Conservation (phyloP, 1,140 invertebrate genomes). For the Vanessa tameamea region DNA sequence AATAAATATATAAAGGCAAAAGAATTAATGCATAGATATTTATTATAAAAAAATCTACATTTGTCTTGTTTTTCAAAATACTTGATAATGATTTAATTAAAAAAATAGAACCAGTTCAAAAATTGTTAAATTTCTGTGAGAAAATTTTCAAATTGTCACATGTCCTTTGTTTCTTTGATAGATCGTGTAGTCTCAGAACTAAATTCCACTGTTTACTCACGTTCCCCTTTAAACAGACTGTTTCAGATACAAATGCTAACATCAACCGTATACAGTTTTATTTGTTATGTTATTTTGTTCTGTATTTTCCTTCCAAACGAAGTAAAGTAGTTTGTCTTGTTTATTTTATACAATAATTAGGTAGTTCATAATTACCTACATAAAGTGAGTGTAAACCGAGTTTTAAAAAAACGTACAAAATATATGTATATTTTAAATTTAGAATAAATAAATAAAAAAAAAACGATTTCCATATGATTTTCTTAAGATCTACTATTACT, state of each 20-base stretch:
- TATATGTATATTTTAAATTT: too few relatives aligned
- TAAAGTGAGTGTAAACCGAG: too few relatives aligned
- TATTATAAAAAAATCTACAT: too few relatives aligned
- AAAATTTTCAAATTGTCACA: slow-evolving; percentile 28
- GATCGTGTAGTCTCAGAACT: slow-evolving; percentile 15
- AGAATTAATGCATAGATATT: too few relatives aligned
- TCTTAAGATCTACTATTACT: too few relatives aligned
- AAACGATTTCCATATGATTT: too few relatives aligned
- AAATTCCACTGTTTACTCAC: slow-evolving; percentile 30
- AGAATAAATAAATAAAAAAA: too few relatives aligned
- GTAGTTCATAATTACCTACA: too few relatives aligned
- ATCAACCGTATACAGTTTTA: background rate
- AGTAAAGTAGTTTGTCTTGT: too few relatives aligned
- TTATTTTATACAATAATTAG: too few relatives aligned
- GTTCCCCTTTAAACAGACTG: slow-evolving; percentile 17
- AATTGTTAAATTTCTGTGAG: slow-evolving; percentile 18
- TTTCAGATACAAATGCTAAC: slow-evolving; percentile 14
- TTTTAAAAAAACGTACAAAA: too few relatives aligned
- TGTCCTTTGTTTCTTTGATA: slow-evolving; percentile 37
- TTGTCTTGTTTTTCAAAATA: background rate
- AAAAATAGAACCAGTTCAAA: background rate
- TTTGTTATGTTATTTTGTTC: background rate
- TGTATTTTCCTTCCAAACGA: background rate
- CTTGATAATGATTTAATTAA: background rate
- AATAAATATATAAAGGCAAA: too few relatives aligned